Evolutionary conservation across 2,888 invertebrate genomes (phyloP), one percentile per base, ranked within the genome.

Genomic region (Onthophagus sagittarius): DNA sequence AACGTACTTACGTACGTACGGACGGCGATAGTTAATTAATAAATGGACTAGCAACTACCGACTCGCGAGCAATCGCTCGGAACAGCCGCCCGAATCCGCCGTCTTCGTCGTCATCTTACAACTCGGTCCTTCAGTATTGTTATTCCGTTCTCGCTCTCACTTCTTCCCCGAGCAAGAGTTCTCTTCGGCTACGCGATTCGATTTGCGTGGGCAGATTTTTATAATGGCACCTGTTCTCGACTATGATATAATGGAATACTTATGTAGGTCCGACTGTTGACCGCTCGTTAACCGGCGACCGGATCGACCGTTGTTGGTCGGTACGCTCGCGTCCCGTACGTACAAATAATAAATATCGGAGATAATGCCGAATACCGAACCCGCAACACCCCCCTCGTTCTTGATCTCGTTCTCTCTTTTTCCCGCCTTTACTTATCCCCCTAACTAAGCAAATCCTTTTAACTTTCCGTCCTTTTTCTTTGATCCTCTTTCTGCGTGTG

Each of bases 201-300:
- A 67, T 67, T 67, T 81, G 83, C 83, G 83, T 83, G 83, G 83
- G 83, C 80, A 79, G 77, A 83, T 82, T 83, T 83, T 83, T 83
- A 83, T 83, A 83, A 83, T 82, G 79, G 83, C 83, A 83, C 84
- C 83, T 83, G 84, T 83, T 83, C 80, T 77, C 67, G 39, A 11
- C 80, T 82, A 83, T 83, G 83, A 84, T 83, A 84, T 84, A 84
- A 83, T 83, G 84, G 82, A 83, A 82, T 83, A 82, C 81, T 82
- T 81, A 81, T 82, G 82, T 83, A 78, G 81, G 81, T 79, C 80
- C 82, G 78, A 79, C 79, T 78, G 79, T 81, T 81, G 81, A 79
- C 81, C 80, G 81, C 80, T 81, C 82, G 82, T 81, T 82, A 81
- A 81, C 80, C 80, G 81, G 80, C 80, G 80, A 81, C 80, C 80